phyloP scores from a whole-genome alignment of 2,888 invertebrate genomes.

The Arge pagana region DNA sequence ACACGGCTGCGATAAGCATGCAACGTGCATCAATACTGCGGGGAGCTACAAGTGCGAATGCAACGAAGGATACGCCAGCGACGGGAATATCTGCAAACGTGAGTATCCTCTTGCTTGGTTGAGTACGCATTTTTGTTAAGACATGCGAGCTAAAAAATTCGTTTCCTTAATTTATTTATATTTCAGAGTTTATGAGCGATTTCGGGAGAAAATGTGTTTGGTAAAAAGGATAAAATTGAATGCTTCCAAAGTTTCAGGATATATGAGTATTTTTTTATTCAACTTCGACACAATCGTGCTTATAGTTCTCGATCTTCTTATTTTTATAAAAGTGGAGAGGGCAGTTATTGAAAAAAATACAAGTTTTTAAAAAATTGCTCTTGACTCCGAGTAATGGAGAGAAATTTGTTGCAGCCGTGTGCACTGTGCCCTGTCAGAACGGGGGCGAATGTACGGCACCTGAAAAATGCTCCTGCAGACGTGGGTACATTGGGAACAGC shows the following conservation, averaged over 20 bases:
- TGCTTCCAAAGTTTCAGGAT: neutral
- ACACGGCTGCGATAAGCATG: slow-evolving; percentile 76
- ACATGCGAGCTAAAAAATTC: too few species aligned
- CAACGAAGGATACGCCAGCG: slow-evolving; percentile 73
- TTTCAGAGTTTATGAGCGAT: too few species aligned
- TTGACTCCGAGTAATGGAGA: too few species aligned
- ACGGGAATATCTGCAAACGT: slow-evolving; percentile 82
- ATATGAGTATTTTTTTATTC: slow-evolving; percentile 7
- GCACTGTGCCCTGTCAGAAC: slow-evolving; percentile 79
- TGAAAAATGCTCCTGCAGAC: slow-evolving; percentile 77
- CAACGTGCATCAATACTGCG: slow-evolving; percentile 79
- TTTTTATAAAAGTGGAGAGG: too few species aligned
- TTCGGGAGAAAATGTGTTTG: too few species aligned
- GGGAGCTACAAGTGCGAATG: slow-evolving; percentile 82
- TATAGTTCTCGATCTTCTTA: too few species aligned
- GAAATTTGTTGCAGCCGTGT: slow-evolving; percentile 73
- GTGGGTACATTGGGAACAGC: slow-evolving; percentile 79
- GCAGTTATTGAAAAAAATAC: neutral
- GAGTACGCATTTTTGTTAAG: too few species aligned
- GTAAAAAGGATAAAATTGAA: too few species aligned
- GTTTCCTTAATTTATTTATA: too few species aligned
- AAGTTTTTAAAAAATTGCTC: too few species aligned
- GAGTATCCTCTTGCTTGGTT: slow-evolving; percentile 58
- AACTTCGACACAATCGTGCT: neutral
- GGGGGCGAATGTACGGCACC: slow-evolving; percentile 81